phyloP scores from a whole-genome alignment of 2,797 vertebrate genomes.

The Lepus townsendii region DNA sequence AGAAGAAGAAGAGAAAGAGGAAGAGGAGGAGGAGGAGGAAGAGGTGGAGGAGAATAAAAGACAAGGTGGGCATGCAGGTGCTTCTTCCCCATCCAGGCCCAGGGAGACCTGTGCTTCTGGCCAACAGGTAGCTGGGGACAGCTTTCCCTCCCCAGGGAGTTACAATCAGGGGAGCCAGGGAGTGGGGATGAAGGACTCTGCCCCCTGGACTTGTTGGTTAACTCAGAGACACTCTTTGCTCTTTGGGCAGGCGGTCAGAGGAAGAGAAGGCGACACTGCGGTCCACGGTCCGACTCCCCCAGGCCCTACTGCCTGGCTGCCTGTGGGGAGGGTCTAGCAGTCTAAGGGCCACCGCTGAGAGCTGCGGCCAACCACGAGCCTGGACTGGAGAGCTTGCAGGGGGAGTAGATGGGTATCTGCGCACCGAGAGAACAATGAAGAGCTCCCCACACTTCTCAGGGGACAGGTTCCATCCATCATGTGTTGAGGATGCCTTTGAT shows the following conservation, averaged over 20 bases:
- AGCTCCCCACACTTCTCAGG: too few species aligned
- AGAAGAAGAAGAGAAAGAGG: too few species aligned
- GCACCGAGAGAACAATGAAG: not conserved
- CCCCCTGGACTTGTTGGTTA: not conserved
- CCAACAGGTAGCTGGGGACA: not conserved
- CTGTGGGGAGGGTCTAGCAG: not conserved
- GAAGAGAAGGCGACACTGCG: not conserved
- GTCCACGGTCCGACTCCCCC: not conserved
- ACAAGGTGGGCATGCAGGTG: too few species aligned
- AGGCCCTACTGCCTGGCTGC: not conserved
- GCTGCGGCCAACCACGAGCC: not conserved
- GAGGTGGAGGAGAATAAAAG: too few species aligned
- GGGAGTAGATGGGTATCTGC: not conserved
- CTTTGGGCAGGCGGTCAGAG: not conserved
- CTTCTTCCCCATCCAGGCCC: not conserved
- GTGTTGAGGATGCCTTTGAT: too few species aligned
- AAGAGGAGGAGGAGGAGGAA: too few species aligned
- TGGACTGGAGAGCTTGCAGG: not conserved
- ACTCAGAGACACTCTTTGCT: not conserved
- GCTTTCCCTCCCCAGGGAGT: not conserved
- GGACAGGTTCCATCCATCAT: not conserved
- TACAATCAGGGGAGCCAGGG: not conserved
- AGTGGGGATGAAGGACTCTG: not conserved
- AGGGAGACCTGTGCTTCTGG: not conserved
- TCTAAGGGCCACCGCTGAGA: not conserved